Percentiles rank a stretch among this genome's conserved stretches.
Conservation (phyloP, 2,113 vertebrate species). For the Cyanoderma ruficeps region DNA sequence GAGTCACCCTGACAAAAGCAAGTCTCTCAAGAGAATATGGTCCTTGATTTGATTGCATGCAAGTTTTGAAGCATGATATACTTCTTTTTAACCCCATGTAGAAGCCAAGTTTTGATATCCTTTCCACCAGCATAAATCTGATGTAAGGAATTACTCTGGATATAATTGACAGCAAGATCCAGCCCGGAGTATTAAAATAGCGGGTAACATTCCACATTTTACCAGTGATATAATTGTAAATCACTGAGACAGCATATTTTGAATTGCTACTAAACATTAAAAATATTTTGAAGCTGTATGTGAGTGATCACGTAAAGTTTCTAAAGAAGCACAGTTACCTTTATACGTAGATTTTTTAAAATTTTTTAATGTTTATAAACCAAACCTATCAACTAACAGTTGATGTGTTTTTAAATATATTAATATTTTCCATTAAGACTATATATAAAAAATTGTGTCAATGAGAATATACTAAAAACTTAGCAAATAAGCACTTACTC, state of each 20-base stretch:
- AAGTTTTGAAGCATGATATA: not conserved
- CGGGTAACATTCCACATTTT: not conserved
- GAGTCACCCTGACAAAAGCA: not conserved
- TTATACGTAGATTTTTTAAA: slow-evolving; percentile 69
- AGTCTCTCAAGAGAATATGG: not conserved
- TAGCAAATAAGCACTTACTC: not conserved
- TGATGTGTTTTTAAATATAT: slow-evolving; percentile 67
- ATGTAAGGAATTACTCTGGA: not conserved
- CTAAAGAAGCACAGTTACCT: slow-evolving; percentile 75
- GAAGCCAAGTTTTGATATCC: not conserved
- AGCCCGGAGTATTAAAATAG: not conserved
- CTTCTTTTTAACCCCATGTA: slow-evolving; percentile 2
- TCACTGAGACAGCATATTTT: slow-evolving; percentile 3
- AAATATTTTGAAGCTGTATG: slow-evolving; percentile 44
- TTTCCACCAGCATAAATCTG: slow-evolving; percentile 36
- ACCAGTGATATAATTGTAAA: not conserved
- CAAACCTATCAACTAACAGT: slow-evolving; percentile 29
- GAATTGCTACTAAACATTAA: slow-evolving; percentile 40
- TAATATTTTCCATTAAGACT: slow-evolving; percentile 64
- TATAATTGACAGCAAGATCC: not conserved
- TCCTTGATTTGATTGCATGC: slow-evolving; percentile 21
- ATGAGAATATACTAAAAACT: not conserved
- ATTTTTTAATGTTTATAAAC: slow-evolving; percentile 74
- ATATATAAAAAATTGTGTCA: not conserved
- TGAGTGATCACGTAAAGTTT: slow-evolving; percentile 59